These are phyloP conservation scores for Actinia tenebrosa DNA, from an alignment of 64 coral and sea anemone genomes.

Conservation along the genomic window DNA sequence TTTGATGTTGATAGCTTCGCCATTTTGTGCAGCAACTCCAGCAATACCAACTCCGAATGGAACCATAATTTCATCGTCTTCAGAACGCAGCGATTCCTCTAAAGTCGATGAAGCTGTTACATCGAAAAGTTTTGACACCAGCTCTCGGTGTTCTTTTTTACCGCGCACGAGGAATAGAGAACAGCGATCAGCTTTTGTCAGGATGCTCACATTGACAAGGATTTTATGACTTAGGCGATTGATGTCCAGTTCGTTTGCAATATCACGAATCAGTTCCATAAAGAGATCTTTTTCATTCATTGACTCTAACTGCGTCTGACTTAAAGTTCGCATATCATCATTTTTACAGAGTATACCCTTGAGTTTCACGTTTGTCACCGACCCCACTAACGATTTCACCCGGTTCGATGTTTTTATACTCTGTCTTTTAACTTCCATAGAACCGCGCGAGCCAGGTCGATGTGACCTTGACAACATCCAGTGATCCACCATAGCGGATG, in stretches of 20 bases:
- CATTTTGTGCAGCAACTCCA: constrained; percentile 63
- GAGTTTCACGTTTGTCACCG: constrained; percentile 29
- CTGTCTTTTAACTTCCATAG: constrained; percentile 69
- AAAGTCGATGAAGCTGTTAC: constrained; percentile 86
- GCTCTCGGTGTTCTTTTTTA: constrained; percentile 69
- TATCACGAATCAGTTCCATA: constrained; percentile 97
- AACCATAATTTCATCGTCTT: constrained; percentile 82
- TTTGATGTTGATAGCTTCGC: constrained; percentile 95
- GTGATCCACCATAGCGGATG: constrained; percentile 82
- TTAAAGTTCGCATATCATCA: constrained; percentile 10
- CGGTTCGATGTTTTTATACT: constrained; percentile 28
- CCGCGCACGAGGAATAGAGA: constrained; percentile 88
- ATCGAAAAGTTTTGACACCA: constrained; percentile 95
- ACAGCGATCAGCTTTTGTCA: constrained; percentile 91
- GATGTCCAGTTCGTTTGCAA: constrained; percentile 91
- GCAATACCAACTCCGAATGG: constrained; percentile 92
- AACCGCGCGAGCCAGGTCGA: constrained; percentile 59
- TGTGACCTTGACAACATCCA: constrained; percentile 85
- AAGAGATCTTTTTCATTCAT: constrained; percentile 87
- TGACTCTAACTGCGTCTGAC: constrained; percentile 32
- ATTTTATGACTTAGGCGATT: constrained; percentile 97
- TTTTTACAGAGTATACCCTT: constrained; percentile 27
- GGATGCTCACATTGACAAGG: constrained; percentile 89
- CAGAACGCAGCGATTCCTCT: constrained; percentile 62
- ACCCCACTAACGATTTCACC: constrained; percentile 35